These are phyloP conservation scores for Zonotrichia leucophrys DNA, from an alignment of 2,113 vertebrate genomes.

Conservation along the genomic window DNA sequence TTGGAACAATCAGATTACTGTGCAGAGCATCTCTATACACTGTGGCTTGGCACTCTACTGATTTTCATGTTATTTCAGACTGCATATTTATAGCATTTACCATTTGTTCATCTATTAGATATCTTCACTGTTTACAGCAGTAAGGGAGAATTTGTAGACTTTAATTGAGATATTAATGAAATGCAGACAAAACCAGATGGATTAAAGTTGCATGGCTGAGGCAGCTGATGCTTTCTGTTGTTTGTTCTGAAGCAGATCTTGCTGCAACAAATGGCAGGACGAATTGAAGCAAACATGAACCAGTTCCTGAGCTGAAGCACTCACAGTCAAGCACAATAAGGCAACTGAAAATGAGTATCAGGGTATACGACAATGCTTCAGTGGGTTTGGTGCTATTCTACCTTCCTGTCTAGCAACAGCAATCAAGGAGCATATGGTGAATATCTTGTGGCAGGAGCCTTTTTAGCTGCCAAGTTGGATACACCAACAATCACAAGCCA, in stretches of 20 bases:
- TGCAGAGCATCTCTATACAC: neutral
- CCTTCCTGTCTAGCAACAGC: neutral
- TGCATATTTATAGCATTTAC: neutral
- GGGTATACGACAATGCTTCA: neutral
- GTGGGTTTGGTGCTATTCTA: neutral
- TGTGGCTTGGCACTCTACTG: neutral
- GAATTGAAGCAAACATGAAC: neutral
- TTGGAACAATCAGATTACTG: neutral
- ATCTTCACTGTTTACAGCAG: neutral
- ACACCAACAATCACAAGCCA: neutral
- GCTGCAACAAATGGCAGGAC: neutral
- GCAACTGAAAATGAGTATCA: neutral
- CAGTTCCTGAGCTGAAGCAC: neutral
- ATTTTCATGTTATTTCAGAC: neutral
- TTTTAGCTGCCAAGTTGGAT: neutral
- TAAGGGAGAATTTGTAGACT: neutral
- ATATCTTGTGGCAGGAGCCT: neutral
- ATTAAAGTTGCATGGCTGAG: neutral
- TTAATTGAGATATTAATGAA: neutral
- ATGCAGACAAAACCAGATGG: neutral
- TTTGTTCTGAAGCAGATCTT: neutral
- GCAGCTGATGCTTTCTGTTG: neutral
- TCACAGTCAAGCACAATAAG: neutral
- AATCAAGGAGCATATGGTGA: neutral
- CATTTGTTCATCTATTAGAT: neutral